phyloP scores from a whole-genome alignment of 2,113 vertebrate genomes.

The Corythaixoides concolor region DNA sequence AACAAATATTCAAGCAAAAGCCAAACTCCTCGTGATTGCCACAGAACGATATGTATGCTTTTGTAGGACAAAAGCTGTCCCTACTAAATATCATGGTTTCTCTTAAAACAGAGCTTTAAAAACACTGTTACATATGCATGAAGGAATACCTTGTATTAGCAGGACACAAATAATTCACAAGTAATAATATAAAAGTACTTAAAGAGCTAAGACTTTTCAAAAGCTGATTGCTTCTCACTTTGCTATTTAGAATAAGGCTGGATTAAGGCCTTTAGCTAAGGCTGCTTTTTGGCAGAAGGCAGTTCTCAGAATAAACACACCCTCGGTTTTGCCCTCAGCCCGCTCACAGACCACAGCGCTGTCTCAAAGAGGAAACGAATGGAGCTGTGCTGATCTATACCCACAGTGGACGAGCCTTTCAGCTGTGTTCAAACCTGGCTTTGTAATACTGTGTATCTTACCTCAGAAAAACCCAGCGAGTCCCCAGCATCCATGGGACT shows the following conservation, averaged over 20 bases:
- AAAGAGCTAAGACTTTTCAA: background rate
- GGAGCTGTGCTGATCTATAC: background rate
- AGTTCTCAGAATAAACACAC: background rate
- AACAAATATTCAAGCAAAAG: background rate
- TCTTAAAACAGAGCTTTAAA: background rate
- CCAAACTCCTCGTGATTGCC: background rate
- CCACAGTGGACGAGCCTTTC: rapidly evolving
- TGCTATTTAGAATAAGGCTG: background rate
- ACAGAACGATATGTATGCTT: background rate
- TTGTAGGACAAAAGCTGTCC: background rate
- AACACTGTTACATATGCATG: background rate
- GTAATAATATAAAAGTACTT: background rate
- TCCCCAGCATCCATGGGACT: background rate
- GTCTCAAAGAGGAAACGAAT: background rate
- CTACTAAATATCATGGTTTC: background rate
- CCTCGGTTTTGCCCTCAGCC: background rate
- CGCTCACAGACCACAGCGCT: background rate
- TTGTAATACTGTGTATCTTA: background rate
- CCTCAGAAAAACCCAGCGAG: slow-evolving; percentile 1
- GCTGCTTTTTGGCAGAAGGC: background rate
- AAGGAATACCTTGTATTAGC: background rate
- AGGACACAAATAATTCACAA: background rate
- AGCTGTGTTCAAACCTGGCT: background rate
- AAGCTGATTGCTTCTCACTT: background rate
- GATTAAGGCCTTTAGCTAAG: background rate